These are phyloP conservation scores for Maniola hyperantus DNA, from an alignment of 2,888 invertebrate species.

Conservation along the genomic window DNA sequence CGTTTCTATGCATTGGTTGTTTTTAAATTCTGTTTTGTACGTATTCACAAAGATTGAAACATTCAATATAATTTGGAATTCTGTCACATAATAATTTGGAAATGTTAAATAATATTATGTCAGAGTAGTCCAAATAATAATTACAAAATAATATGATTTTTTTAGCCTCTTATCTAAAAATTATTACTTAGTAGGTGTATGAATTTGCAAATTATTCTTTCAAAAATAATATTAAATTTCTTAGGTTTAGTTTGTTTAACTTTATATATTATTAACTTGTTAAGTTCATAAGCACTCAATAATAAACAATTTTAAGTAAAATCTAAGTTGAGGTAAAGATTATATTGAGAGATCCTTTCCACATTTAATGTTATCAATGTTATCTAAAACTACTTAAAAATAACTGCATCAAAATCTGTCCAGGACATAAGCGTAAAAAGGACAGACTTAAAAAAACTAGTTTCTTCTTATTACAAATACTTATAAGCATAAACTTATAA, in stretches of 20 bases:
- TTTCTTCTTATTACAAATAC: conserved; percentile 13
- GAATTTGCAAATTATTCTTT: neutral
- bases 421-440: conserved; percentile 24
- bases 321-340: conserved; percentile 25
- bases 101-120: neutral
- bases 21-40: neutral
- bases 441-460: conserved; percentile 6
- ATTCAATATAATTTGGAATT: neutral
- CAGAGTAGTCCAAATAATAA: too few species aligned
- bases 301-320: conserved; percentile 8
- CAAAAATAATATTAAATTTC: neutral
- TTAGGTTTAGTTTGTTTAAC: neutral
- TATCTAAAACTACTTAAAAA: neutral
- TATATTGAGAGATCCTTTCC: conserved; percentile 26
- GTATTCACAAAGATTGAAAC: too few species aligned
- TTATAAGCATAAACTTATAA: conserved; percentile 29
- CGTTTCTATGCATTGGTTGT: neutral
- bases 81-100: too few species aligned
- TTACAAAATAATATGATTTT: conserved; percentile 7
- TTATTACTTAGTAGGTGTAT: neutral
- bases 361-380: conserved; percentile 17
- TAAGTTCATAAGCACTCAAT: conserved; percentile 13
- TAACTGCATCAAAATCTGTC: conserved; percentile 21
- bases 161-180: conserved; percentile 32
- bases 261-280: conserved; percentile 7